Conservation (phyloP, 2,888 invertebrate genomes). For the Phyto melanocephala region DNA sequence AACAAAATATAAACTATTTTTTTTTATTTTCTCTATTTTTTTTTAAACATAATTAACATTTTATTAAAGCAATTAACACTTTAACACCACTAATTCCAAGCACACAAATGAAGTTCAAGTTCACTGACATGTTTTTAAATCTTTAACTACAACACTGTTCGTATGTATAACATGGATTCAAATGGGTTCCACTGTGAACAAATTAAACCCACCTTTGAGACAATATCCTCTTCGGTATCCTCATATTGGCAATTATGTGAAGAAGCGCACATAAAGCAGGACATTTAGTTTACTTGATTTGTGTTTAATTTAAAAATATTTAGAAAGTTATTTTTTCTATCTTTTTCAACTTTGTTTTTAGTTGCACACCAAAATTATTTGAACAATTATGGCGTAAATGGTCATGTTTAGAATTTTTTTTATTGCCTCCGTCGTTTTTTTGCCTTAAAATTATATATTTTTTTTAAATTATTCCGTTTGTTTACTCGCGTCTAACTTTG, state of each 20-base stretch:
- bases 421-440: background rate
- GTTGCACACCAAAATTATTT: constrained; percentile 76
- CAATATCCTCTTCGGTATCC: constrained; percentile 71
- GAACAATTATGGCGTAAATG: constrained; percentile 76
- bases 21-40: constrained; percentile 5
- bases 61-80: constrained; percentile 45
- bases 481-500: background rate
- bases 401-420: constrained; percentile 71
- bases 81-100: constrained; percentile 16
- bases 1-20: too few species aligned
- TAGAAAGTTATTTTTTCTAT: background rate
- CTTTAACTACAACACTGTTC: too few species aligned
- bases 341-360: constrained; percentile 46
- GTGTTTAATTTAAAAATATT: background rate
- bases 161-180: too few species aligned
- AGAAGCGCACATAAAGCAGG: background rate
- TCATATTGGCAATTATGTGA: constrained; percentile 9
- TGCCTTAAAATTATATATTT: constrained; percentile 11
- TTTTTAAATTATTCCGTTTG: background rate
- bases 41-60: background rate
- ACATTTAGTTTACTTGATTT: constrained; percentile 27
- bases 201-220: constrained; percentile 68
- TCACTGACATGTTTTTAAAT: background rate
- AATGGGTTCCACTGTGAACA: too few species aligned
- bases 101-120: constrained; percentile 32